Percentiles rank a stretch among this genome's conserved stretches.
These are phyloP conservation scores for Pongo pygmaeus DNA, from an alignment of 2,113 vertebrate genomes.

Conservation along the genomic window DNA sequence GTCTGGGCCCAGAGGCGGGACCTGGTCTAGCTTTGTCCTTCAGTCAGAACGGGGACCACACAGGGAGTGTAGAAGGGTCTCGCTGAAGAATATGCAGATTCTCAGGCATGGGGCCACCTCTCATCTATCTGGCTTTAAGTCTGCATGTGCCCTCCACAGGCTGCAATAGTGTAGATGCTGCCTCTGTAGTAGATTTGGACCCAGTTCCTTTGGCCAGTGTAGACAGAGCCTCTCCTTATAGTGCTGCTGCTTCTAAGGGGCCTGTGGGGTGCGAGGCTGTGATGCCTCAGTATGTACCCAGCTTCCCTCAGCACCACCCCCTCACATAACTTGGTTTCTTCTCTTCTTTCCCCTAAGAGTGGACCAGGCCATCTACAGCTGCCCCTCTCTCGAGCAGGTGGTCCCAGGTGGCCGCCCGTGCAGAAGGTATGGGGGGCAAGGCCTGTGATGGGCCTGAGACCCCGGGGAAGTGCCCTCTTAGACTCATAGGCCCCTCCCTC, in stretches of 20 bases:
- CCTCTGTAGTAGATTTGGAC: neutral
- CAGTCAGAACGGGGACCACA: accelerated
- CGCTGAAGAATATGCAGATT: neutral
- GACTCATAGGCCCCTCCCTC: neutral
- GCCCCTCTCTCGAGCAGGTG: conserved; percentile 54
- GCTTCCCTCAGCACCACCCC: neutral
- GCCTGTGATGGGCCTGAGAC: neutral
- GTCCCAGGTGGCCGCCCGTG: conserved; percentile 49
- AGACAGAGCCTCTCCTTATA: neutral
- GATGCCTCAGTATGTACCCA: neutral
- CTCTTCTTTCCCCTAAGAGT: conserved; percentile 74
- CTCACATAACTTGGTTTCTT: conserved; percentile 63
- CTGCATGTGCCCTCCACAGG: neutral
- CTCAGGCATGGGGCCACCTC: neutral
- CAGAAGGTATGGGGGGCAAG: conserved; percentile 84
- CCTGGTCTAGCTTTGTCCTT: neutral
- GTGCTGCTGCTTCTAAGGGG: neutral
- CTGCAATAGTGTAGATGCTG: neutral
- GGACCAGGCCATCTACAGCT: conserved; percentile 52
- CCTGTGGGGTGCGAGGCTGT: too few relatives aligned
- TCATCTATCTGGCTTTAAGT: accelerated
- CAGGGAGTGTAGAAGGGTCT: neutral
- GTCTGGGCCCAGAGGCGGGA: neutral
- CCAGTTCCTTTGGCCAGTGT: neutral
- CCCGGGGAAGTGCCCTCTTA: neutral